phyloP scores from a whole-genome alignment of 2,888 invertebrate genomes.

The Dasypolia templi region DNA sequence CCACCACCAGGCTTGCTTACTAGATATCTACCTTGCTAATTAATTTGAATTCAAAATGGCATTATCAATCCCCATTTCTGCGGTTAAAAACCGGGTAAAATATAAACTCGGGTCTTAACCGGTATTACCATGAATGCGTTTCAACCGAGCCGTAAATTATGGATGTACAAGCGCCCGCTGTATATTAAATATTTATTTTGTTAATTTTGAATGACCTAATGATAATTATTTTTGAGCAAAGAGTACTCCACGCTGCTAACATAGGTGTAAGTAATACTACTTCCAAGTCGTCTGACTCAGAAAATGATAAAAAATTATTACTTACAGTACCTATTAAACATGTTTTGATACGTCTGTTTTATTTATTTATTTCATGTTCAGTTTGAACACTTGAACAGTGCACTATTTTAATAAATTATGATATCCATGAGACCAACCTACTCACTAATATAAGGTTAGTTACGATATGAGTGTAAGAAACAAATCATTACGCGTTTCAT shows the following conservation, averaged over 20 bases:
- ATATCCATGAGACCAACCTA: no score
- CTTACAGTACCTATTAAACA: no score
- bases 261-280: not conserved
- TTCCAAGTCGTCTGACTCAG: not conserved
- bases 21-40: constrained; percentile 27
- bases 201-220: constrained; percentile 33
- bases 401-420: no score
- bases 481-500: not conserved
- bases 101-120: constrained; percentile 57
- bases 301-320: no score
- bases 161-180: constrained; percentile 21
- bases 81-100: constrained; percentile 56
- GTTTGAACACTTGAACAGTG: no score
- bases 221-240: not conserved
- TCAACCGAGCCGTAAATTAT: constrained; percentile 53
- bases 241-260: not conserved
- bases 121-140: constrained; percentile 56
- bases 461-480: no score
- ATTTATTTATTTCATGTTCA: no score
- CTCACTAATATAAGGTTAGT: no score
- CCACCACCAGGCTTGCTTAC: not conserved
- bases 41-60: constrained; percentile 36
- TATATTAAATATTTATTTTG: constrained; percentile 29
- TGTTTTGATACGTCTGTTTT: no score
- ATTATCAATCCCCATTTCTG: constrained; percentile 49